Evolutionary conservation across 1,140 invertebrate species (phyloP), one percentile per base, ranked within the genome.

Genomic region (Agraylea sexmaculata): DNA sequence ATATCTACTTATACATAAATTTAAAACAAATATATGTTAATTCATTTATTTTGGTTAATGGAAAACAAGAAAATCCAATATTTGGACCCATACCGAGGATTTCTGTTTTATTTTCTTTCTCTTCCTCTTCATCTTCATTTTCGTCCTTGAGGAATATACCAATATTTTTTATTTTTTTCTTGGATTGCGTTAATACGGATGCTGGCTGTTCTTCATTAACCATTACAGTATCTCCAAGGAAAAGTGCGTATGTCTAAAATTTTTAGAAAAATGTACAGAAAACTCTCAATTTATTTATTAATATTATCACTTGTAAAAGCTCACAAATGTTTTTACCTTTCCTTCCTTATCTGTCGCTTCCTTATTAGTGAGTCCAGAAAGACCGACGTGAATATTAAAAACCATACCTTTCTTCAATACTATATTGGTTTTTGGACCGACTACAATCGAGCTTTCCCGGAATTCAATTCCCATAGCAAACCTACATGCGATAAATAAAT

Each of bases 391-490:
- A 7, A 99, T 72, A 60, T 96, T 96, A 54, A 97, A 98, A 0
- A 96, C 80, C 93, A 99, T 98, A 29, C 87, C 88, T 60, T 95
- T 95, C 51, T 83, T 85, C 0, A 82, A 77, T n/a, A 76, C 52
- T 2, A 77, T 73, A 16, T 70, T 77, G 28, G 82, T 89, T 71
- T 97, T 99, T 2, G 87, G 81, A 2, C 83, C 86, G 53, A 99
- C 88, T 0, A 93, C 68, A 22, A 99, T 69, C 0, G 87, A 87
- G 50, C 84, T 85, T 63, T 99, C 96, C 34, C 93, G 77, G 62
- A 99, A 99, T 63, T 99, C 95, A 53, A 99, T 88, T 6, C 96
- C 96, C 77, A 91, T 98, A 0, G 78, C 89, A 70, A 98, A 94
- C 13, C 64, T 68, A 40, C 11, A 73, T 73, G 36, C 25, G 49